phyloP scores from a whole-genome alignment of 2,888 invertebrate species.

The Hemistola chrysoprasaria region DNA sequence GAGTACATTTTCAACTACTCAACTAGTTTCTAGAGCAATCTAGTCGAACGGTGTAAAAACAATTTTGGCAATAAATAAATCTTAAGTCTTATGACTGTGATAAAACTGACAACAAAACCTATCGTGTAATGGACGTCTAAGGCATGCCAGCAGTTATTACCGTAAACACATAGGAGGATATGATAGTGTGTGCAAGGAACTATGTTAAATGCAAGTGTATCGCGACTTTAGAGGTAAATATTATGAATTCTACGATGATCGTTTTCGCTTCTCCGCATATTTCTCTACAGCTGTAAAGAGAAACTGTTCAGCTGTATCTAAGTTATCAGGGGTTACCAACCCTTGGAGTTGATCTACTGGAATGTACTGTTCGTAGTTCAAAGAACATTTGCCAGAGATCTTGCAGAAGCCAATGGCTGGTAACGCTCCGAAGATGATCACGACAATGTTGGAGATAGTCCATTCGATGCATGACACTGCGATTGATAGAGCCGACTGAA shows the following conservation, averaged over 20 bases:
- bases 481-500: constrained; percentile 33
- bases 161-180: too few species aligned
- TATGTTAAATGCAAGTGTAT: too few species aligned
- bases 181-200: too few species aligned
- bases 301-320: constrained; percentile 73
- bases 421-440: constrained; percentile 38
- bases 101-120: too few species aligned
- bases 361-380: constrained; percentile 34
- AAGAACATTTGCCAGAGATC: constrained; percentile 37
- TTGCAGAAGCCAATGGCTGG: constrained; percentile 44
- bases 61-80: too few species aligned
- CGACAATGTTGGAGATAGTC: constrained; percentile 39
- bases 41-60: too few species aligned
- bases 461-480: constrained; percentile 40
- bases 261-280: constrained; percentile 47
- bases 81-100: too few species aligned
- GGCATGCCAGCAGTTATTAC: too few species aligned
- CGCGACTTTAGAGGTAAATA: too few species aligned
- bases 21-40: too few species aligned
- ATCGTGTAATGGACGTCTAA: too few species aligned
- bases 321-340: constrained; percentile 73
- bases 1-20: too few species aligned
- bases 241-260: constrained; percentile 3
- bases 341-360: constrained; percentile 54
- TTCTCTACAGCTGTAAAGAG: constrained; percentile 77